These are phyloP conservation scores for Drosophila siamana DNA, from an alignment of 2,888 invertebrate genomes.

Conservation along the genomic window DNA sequence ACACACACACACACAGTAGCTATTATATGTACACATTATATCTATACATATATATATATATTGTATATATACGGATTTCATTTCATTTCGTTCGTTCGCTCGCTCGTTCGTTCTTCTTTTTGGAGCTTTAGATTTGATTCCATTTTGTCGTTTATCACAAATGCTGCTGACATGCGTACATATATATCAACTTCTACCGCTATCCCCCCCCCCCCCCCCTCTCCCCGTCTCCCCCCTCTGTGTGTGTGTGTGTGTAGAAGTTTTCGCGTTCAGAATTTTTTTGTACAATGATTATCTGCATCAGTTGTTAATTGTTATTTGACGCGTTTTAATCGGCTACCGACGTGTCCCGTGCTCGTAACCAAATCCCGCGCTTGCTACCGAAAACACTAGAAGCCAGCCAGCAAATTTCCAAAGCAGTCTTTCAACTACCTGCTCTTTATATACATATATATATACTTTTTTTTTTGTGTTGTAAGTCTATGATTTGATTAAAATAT, in stretches of 20 bases:
- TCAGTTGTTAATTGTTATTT: slow-evolving; percentile 85
- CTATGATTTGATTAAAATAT: too few species aligned
- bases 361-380: slow-evolving; percentile 28
- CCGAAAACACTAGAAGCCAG: background rate
- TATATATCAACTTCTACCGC: slow-evolving; percentile 8
- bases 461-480: too few species aligned
- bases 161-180: slow-evolving; percentile 64
- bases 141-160: slow-evolving; percentile 80
- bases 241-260: slow-evolving; percentile 54
- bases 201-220: background rate
- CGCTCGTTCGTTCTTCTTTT: slow-evolving; percentile 55
- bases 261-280: slow-evolving; percentile 78
- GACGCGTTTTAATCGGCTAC: slow-evolving; percentile 84
- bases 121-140: slow-evolving; percentile 79
- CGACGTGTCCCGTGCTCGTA: slow-evolving; percentile 70
- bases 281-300: slow-evolving; percentile 83
- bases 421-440: too few species aligned
- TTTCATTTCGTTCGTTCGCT: slow-evolving; percentile 43
- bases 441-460: too few species aligned
- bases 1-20: slow-evolving; percentile 58
- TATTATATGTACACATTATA: slow-evolving; percentile 66
- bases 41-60: slow-evolving; percentile 42
- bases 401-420: too few species aligned
- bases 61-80: slow-evolving; percentile 44
- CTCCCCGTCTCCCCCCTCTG: slow-evolving; percentile 16